Conservation (phyloP, 2,797 vertebrate genomes). For the Acanthurus lineatus region DNA sequence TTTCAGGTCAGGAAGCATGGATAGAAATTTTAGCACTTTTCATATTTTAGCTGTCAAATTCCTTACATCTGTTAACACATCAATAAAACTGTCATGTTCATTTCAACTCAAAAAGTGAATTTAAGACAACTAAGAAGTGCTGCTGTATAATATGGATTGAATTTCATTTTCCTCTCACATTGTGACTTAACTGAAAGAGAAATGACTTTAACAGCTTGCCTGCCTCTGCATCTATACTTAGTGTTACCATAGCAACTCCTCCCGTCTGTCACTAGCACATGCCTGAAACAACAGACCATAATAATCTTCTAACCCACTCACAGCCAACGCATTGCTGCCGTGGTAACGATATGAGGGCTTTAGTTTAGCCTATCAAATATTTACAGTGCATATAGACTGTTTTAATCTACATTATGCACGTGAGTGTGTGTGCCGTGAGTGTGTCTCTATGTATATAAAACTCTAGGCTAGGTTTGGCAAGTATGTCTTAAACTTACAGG, state of each 20-base stretch:
- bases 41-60: neutral
- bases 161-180: neutral
- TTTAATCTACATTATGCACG: neutral
- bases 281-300: constrained; percentile 68
- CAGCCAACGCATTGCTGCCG: constrained; percentile 61
- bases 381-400: neutral
- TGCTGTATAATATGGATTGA: neutral
- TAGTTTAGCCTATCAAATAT: constrained; percentile 31
- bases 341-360: constrained; percentile 42
- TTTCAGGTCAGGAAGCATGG: neutral
- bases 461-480: neutral
- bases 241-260: constrained; percentile 68
- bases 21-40: neutral
- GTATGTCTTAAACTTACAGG: neutral
- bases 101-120: no score
- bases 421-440: neutral
- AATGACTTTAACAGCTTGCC: constrained; percentile 42
- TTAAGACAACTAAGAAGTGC: neutral
- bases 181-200: constrained; percentile 38
- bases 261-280: constrained; percentile 70
- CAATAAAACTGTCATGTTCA: no score
- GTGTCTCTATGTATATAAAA: neutral
- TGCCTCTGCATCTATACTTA: constrained; percentile 59
- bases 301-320: constrained; percentile 71
- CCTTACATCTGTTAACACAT: neutral